Conservation (phyloP, 1,140 invertebrate genomes). For the Orchesella cincta region DNA sequence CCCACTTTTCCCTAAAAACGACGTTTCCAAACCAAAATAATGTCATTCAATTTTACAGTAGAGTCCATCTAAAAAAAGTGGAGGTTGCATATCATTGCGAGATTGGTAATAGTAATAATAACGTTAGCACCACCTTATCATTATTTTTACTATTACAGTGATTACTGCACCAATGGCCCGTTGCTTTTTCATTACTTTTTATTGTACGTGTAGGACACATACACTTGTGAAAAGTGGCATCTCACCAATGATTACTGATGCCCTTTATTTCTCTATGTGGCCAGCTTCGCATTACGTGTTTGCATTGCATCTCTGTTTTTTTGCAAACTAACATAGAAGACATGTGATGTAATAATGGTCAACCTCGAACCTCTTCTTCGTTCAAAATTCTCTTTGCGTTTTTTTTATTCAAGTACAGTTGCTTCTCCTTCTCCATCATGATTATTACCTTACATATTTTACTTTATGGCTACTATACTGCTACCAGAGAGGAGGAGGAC, state of each 20-base stretch:
- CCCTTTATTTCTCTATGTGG: no score
- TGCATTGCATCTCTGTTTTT: background rate
- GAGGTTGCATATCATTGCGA: background rate
- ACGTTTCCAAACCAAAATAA: no score
- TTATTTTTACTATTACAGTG: background rate
- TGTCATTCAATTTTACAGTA: no score
- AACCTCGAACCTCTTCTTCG: constrained; percentile 2
- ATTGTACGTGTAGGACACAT: background rate
- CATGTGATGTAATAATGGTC: constrained; percentile 11
- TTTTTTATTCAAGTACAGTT: background rate
- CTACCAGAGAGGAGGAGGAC: background rate
- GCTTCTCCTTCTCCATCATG: background rate
- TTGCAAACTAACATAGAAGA: background rate
- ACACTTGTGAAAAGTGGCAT: no score
- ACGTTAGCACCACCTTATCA: background rate
- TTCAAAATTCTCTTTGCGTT: no score
- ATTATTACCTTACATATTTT: background rate
- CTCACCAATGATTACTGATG: background rate
- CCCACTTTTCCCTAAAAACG: no score
- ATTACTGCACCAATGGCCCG: background rate
- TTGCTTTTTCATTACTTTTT: background rate
- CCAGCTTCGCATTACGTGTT: no score
- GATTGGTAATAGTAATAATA: background rate
- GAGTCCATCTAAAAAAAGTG: background rate
- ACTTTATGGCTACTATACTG: background rate